A percentile compares a stretch with the other conserved stretches of the same genome.
Conservation (phyloP, 2,113 vertebrate genomes). For the Hepsetus odoe region DNA sequence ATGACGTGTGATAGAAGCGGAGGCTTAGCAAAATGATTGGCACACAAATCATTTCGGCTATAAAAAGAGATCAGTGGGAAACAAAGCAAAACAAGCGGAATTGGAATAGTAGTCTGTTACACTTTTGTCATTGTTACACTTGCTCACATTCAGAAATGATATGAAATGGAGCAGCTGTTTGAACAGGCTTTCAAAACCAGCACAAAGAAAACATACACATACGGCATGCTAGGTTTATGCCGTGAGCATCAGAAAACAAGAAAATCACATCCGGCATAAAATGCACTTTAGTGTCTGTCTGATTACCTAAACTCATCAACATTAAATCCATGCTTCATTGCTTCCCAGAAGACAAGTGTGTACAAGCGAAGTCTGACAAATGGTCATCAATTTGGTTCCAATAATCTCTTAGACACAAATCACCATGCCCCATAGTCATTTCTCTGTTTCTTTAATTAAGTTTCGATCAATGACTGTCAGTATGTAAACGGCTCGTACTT, state of each 20-base stretch:
- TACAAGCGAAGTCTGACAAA: conserved; percentile 33
- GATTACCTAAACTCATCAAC: background rate
- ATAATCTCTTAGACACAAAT: conserved; percentile 46
- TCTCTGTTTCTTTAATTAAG: conserved; percentile 62
- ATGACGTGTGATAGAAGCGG: conserved; percentile 20
- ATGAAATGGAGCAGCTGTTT: background rate
- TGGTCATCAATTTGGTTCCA: conserved; percentile 52
- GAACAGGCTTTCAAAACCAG: background rate
- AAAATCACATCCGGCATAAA: background rate
- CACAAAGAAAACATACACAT: background rate
- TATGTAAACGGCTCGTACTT: conserved; percentile 54
- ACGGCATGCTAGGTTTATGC: background rate
- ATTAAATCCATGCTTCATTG: background rate
- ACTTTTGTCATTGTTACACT: background rate
- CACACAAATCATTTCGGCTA: conserved; percentile 7
- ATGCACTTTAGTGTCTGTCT: background rate
- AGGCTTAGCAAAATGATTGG: conserved; percentile 11
- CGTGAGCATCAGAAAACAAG: background rate
- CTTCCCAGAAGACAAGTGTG: background rate
- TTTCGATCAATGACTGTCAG: conserved; percentile 64
- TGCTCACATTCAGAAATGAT: background rate
- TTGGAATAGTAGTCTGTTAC: background rate
- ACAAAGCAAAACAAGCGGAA: conserved; percentile 24
- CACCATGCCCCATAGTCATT: conserved; percentile 8
- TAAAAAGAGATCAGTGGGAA: background rate